Evolutionary conservation across 1,140 invertebrate species (phyloP).

Genomic region (Drosophila mayri): DNA sequence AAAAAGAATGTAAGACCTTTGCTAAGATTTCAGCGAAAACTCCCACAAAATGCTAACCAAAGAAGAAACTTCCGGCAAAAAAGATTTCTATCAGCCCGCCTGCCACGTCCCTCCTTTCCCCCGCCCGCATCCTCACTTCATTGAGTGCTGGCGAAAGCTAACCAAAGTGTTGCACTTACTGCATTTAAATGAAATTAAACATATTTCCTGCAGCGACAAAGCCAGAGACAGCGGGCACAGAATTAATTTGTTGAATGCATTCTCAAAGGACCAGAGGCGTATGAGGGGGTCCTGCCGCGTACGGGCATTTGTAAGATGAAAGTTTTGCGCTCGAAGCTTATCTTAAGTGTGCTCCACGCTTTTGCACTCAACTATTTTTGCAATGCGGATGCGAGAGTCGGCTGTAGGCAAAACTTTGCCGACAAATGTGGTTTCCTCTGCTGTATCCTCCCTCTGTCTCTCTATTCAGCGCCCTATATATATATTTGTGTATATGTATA

Average conservation of each 20-base stretch:
- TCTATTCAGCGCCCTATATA: slow-evolving; percentile 9
- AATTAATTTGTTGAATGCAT: slow-evolving; percentile 80
- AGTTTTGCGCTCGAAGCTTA: slow-evolving; percentile 77
- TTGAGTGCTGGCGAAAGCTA: slow-evolving; percentile 45
- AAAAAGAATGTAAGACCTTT: slow-evolving; percentile 3
- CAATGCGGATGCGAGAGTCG: slow-evolving; percentile 35
- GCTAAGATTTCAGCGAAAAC: slow-evolving; percentile 16
- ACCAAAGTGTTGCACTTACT: slow-evolving; percentile 82
- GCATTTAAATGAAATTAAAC: slow-evolving; percentile 82
- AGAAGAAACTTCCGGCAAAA: slow-evolving; percentile 20
- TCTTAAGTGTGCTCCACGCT: slow-evolving; percentile 82
- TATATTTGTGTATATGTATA: neutral
- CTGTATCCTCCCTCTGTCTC: slow-evolving; percentile 11
- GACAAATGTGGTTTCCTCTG: slow-evolving; percentile 79
- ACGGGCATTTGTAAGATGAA: slow-evolving; percentile 76
- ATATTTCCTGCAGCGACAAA: slow-evolving; percentile 79
- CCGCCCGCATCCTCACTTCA: neutral
- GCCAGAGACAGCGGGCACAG: slow-evolving; percentile 56
- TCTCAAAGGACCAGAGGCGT: slow-evolving; percentile 14
- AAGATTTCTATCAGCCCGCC: slow-evolving; percentile 16
- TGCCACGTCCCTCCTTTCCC: neutral
- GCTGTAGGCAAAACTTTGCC: slow-evolving; percentile 76
- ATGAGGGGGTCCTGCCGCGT: slow-evolving; percentile 19
- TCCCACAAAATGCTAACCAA: slow-evolving; percentile 33
- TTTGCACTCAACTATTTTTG: slow-evolving; percentile 77